Evolutionary conservation across 1,140 invertebrate species (phyloP), one percentile per base, ranked within the genome.

Genomic region (Bombus soroeensis): DNA sequence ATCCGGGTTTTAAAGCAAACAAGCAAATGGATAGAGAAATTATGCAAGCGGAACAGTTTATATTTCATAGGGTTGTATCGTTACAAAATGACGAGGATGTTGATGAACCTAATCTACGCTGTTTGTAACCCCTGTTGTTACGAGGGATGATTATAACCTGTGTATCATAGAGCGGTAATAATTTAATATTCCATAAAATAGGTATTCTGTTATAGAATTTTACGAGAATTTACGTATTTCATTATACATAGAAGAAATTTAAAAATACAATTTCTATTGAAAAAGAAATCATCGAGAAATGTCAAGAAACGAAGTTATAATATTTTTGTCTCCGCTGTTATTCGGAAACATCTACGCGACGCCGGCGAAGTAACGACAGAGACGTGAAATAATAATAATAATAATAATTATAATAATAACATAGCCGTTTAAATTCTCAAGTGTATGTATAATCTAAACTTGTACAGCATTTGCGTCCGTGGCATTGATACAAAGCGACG

Each of bases 401-500:
- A 72, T n/a, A 12, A 59, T 15, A 1, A 15, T 66, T 8, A 66
- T 34, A 66, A 66, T 37, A 37, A 57, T 9, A 37, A 53, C 12
- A 18, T 32, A 39, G 34, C 37, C 34, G 53, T 39, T 59, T 59
- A 76, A 76, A 25, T 75, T 72, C 15, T 1, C 39, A 5, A 6
- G 15, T 6, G 15, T 34, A 12, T 12, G 8, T 73, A 32, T 9
- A 53, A 15, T 32, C 6, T 13, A 34, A 34, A 32, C 43, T 47
- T 59, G 47, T 18, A 39, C 32, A 13, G 6, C 41, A 28, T 57
- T 59, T 28, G 13, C 43, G 64, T 68, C 25, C 32, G 32, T 34
- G 41, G 25, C 15, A 80, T 53, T 53, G 78, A 53, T 28, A 53
- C 64, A 80, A 80, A 80, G 43, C 78, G 64, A 47, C 25, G 32